Base-by-base conservation (phyloP, 1,140 invertebrate species). In the Drosophila pachea region DNA sequence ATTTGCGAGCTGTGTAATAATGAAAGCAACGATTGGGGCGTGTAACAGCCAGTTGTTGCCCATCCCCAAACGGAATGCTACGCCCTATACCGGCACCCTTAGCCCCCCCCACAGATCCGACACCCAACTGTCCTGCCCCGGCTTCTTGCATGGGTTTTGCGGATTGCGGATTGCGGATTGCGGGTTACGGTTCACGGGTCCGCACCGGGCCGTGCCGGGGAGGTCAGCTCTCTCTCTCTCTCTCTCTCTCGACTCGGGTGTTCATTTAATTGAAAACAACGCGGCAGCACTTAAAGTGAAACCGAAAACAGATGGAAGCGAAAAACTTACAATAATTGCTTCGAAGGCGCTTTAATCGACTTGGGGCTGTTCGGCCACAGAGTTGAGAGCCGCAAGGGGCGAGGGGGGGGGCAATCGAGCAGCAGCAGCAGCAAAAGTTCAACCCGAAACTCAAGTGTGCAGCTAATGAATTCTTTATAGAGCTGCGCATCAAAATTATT, bases 261-360 rank as follows among this genome's bases (percentile, higher is more conserved):
- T 78, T 82, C 78, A 78, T 84, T 82, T 84, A 82, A 82, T 82
- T 82, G 78, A 82, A 82, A 84, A 82, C 75, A 78, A 75, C 75
- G 78, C 75, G 48, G 45, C 47, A 50, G 75, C 78, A 82, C 79
- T 82, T 82, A 73, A 82, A 82, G 64, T 67, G 72, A 84, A 82
- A 82, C 78, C 70, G 72, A 78, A 76, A 82, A 78, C 78, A 78
- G 79, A 84, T 82, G 79, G 78, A 84, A 77, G 38, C 70, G 56
- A 72, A 78, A 83, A 82, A 82, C 78, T 84, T 82, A 72, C 79
- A 84, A 78, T 82, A 82, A 82, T 82, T 82, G 71, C 78, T 73
- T 40, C 31, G 35, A 29, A 38, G 7, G 48, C 68, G 35, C 56
- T 68, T 62, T 65, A 73, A 81, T 73, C 56, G 56, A 83, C 75